Base-by-base conservation (phyloP, 1,140 invertebrate genomes). In the Drosophila virilis region DNA sequence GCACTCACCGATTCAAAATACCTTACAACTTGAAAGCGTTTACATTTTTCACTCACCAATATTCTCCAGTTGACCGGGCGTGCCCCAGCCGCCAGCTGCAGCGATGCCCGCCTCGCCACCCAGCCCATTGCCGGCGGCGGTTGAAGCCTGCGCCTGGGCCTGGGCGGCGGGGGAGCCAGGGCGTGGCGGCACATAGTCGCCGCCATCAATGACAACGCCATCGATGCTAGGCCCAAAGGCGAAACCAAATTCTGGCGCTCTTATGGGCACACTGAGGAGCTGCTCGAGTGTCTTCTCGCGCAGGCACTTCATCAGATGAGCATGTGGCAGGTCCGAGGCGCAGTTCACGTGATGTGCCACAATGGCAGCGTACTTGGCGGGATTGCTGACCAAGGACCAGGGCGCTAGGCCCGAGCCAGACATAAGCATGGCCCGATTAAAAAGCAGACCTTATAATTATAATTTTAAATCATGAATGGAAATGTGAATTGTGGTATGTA, bases 341-440 rank as follows among this genome's bases (percentile, higher is more conserved):
- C 98, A 98, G 92, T 98, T 98, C 13, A 97, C 96, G 78, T 96
- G 95, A 77, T 95, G 95, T 8, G 97, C 97, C 67, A 99, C 95
- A 92, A 97, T 95, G 45, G 95, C 95, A 0, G 98, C 97, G 88
- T 98, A 98, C 84, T 96, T 95, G 59, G 96, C 95, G 0, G 98
- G 97, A 78, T 98, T 96, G 77, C 96, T 95, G 54, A 98, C 96
- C 67, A 98, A 93, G 0, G 98, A 98, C 97, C 97, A 98, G 0
- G 97, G 97, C 75, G 97, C 97, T 37, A 99, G 94, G 0, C 98
- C 98, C 13, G 98, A 98, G 0, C 98, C 98, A 22, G 97, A 98
- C 97, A 99, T 98, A 28, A 99, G 94, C 61, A 99, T 96, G 6
- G 97, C 97, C 77, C 98, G 95, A 92, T 98, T 97, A 92, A 99